A percentile compares a stretch with the other conserved stretches of the same genome.
phyloP scores from a whole-genome alignment of 2,888 invertebrate species.

The Lamproptera curius region DNA sequence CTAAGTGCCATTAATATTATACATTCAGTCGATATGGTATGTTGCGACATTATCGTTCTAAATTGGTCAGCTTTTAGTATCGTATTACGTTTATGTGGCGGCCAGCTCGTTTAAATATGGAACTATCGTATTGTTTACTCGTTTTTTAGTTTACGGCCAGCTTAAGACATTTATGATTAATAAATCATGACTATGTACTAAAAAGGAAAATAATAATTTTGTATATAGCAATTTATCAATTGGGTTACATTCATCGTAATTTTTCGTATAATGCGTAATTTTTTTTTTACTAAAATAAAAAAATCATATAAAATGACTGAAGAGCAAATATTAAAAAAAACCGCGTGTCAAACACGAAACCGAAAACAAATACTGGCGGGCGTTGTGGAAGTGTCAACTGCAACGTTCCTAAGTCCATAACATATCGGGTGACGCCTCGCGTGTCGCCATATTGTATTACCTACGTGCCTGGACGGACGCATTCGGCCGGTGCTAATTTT shows the following conservation, averaged over 20 bases:
- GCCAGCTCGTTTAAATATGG: too few relatives aligned
- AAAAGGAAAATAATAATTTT: neutral
- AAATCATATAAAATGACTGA: neutral
- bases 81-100: too few relatives aligned
- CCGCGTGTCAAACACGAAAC: constrained; percentile 4
- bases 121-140: too few relatives aligned
- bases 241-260: neutral
- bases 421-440: constrained; percentile 60
- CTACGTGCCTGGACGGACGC: constrained; percentile 39
- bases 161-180: too few relatives aligned
- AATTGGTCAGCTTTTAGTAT: too few relatives aligned
- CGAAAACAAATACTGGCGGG: constrained; percentile 4
- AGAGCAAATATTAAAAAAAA: constrained; percentile 4
- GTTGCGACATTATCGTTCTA: constrained; percentile 2
- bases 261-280: too few relatives aligned
- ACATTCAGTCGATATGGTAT: neutral
- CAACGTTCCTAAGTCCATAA: constrained; percentile 33
- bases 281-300: neutral
- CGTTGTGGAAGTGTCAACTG: constrained; percentile 34
- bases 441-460: constrained; percentile 58
- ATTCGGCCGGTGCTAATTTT: constrained; percentile 56
- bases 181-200: neutral
- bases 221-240: neutral
- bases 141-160: too few relatives aligned
- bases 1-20: constrained; percentile 2